Evolutionary conservation across 2,113 vertebrate genomes (phyloP).

Genomic region (Hiodon tergisus): DNA sequence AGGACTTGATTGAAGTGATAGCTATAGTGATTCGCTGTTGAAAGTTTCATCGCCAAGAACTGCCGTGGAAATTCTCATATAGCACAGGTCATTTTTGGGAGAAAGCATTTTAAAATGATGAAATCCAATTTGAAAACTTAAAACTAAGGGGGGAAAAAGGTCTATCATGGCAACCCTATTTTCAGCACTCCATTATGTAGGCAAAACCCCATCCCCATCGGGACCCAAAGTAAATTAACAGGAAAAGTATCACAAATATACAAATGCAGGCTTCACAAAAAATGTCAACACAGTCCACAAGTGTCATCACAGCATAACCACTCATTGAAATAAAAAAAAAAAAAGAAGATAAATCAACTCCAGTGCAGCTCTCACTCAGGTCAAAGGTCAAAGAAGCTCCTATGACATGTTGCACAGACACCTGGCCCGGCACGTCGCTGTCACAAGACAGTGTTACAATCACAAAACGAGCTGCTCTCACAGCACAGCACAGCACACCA

Average conservation of each 20-base stretch:
- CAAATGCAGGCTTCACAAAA: conserved; percentile 76
- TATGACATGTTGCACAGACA: conserved; percentile 70
- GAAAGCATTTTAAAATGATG: not conserved
- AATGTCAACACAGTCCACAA: conserved; percentile 63
- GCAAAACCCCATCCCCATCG: conserved; percentile 78
- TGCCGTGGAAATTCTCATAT: not conserved
- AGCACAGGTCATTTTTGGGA: not conserved
- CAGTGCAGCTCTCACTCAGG: conserved; percentile 70
- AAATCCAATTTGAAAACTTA: conserved; percentile 24
- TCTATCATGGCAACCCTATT: conserved; percentile 97
- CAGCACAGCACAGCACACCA: conserved; percentile 21
- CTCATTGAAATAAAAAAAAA: conserved; percentile 71
- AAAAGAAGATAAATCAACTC: conserved; percentile 56
- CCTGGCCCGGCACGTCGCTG: conserved; percentile 52
- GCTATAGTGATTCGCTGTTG: not conserved
- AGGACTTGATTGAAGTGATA: not conserved
- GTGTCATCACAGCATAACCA: conserved; percentile 82
- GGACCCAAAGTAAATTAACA: conserved; percentile 41
- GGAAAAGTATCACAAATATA: conserved; percentile 44
- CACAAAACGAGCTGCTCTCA: conserved; percentile 45
- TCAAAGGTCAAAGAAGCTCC: conserved; percentile 71
- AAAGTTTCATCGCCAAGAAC: not conserved
- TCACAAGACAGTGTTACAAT: conserved; percentile 57
- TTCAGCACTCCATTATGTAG: conserved; percentile 85
- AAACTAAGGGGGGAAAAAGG: conserved; percentile 17